Conservation (phyloP, 1,140 invertebrate genomes). For the Meloidogyne floridensis region DNA sequence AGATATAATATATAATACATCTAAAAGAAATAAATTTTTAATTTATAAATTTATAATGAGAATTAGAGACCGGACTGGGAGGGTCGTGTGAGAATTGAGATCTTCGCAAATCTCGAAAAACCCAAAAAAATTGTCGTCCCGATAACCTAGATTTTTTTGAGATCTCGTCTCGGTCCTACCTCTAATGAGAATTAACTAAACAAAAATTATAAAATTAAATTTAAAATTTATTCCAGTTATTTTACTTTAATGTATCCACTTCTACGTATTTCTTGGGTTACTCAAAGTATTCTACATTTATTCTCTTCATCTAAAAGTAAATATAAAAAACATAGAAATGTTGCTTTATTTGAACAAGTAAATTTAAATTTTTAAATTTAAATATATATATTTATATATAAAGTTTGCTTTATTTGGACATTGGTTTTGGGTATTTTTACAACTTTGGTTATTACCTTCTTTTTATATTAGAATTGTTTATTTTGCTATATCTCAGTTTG, state of each 20-base stretch:
- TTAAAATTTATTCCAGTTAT: constrained; percentile 41
- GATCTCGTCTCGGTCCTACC: too few relatives aligned
- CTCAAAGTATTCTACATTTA: constrained; percentile 55
- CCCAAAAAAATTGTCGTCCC: too few relatives aligned
- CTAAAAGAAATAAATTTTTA: too few relatives aligned
- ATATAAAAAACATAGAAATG: constrained; percentile 50
- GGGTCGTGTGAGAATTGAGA: too few relatives aligned
- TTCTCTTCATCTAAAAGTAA: constrained; percentile 44
- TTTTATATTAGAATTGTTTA: constrained; percentile 51
- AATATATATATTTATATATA: constrained; percentile 27
- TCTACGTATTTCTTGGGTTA: constrained; percentile 58
- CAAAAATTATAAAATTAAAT: too few relatives aligned
- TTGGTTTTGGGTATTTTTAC: constrained; percentile 63
- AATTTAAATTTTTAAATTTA: background rate
- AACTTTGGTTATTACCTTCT: constrained; percentile 54
- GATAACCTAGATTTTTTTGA: too few relatives aligned
- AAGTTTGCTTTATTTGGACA: constrained; percentile 48
- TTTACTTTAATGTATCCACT: constrained; percentile 62
- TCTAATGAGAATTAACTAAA: background rate
- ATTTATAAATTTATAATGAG: too few relatives aligned
- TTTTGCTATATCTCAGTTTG: constrained; percentile 59
- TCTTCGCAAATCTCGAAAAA: too few relatives aligned
- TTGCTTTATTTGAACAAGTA: constrained; percentile 56
- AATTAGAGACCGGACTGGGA: too few relatives aligned
- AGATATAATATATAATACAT: background rate